Conservation (phyloP, 2,888 invertebrate genomes). For the Cyclophora punctaria region DNA sequence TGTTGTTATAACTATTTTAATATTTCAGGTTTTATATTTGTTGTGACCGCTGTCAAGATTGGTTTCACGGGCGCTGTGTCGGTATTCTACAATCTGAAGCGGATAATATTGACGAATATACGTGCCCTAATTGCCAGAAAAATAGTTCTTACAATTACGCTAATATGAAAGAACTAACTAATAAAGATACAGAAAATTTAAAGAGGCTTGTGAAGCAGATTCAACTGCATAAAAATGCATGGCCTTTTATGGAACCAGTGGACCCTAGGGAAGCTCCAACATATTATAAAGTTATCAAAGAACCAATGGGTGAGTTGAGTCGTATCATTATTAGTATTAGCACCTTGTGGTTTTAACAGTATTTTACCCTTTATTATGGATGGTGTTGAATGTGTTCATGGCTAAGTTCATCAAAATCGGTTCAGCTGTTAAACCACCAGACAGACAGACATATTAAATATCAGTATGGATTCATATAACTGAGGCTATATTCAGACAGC, state of each 20-base stretch:
- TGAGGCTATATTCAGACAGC: too few species aligned
- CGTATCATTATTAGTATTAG: too few species aligned
- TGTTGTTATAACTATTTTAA: conserved; percentile 3
- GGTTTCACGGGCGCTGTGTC: conserved; percentile 99
- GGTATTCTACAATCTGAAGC: conserved; percentile 95
- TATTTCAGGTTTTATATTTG: conserved; percentile 95
- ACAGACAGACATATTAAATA: too few species aligned
- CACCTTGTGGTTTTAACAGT: too few species aligned
- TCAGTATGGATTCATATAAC: too few species aligned
- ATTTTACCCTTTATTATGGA: too few species aligned
- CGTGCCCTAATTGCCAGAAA: conserved; percentile 96
- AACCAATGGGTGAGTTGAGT: conserved; percentile 90
- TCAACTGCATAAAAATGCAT: conserved; percentile 94
- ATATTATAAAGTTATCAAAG: conserved; percentile 96
- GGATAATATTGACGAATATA: conserved; percentile 95
- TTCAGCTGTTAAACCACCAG: too few species aligned
- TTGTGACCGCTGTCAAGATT: conserved; percentile 98
- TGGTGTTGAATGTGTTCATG: too few species aligned
- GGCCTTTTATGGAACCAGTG: conserved; percentile 98
- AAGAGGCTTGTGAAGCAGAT: conserved; percentile 92
- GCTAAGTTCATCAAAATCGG: too few species aligned
- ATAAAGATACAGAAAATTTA: conserved; percentile 87
- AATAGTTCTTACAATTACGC: conserved; percentile 92
- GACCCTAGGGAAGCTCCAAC: conserved; percentile 97
- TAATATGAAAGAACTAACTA: conserved; percentile 88